These are phyloP conservation scores for Galerucella nymphaeae DNA, from an alignment of 2,888 invertebrate species.

Conservation along the genomic window DNA sequence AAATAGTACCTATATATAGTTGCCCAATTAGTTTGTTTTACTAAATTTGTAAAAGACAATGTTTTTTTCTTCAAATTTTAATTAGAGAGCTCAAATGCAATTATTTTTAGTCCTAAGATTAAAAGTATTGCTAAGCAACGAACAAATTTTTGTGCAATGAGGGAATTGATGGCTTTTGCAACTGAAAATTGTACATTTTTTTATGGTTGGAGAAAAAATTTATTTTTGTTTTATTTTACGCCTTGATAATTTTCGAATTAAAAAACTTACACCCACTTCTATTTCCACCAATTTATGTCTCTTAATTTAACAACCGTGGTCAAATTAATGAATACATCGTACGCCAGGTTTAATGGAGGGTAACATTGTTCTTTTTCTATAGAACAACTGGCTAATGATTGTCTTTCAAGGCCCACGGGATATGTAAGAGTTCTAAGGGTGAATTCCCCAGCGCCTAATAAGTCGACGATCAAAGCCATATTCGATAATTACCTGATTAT, in stretches of 20 bases:
- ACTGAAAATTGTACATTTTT: no score
- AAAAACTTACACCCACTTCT: not conserved
- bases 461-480: constrained; percentile 60
- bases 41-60: no score
- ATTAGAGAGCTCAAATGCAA: no score
- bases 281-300: not conserved
- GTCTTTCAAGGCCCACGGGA: constrained; percentile 31
- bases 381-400: constrained; percentile 36
- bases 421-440: constrained; percentile 42
- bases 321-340: constrained; percentile 36
- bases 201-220: no score
- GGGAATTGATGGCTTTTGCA: no score
- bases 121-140: no score
- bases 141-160: no score
- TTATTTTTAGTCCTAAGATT: no score
- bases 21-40: no score
- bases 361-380: constrained; percentile 42
- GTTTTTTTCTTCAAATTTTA: no score
- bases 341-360: constrained; percentile 35
- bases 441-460: constrained; percentile 56
- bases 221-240: no score
- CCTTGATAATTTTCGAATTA: not conserved
- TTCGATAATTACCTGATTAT: constrained; percentile 64
- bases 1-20: no score
- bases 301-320: constrained; percentile 14